Evolutionary conservation across 2,113 vertebrate genomes (phyloP).

Genomic region (Argyrosomus japonicus): DNA sequence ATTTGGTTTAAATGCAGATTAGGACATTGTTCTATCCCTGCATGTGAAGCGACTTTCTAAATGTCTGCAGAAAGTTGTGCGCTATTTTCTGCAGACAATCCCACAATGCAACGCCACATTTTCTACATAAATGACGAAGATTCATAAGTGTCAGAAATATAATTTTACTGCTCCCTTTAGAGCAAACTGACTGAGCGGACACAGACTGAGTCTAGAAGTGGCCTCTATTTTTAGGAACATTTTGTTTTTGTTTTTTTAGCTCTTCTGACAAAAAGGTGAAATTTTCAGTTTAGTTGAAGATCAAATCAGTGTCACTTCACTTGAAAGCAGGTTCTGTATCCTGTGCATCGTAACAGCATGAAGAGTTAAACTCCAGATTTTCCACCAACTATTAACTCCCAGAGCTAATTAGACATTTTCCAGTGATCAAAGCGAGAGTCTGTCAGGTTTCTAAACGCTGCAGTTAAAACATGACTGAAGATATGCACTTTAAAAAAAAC

Average conservation of each 20-base stretch:
- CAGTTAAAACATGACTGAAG: constrained; percentile 36
- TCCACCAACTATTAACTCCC: neutral
- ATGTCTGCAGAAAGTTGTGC: neutral
- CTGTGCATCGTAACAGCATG: neutral
- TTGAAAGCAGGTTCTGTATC: neutral
- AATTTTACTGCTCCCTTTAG: neutral
- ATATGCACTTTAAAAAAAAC: constrained; percentile 75
- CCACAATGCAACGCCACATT: neutral
- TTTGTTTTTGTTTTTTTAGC: neutral
- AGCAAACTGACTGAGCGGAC: neutral
- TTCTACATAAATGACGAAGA: neutral
- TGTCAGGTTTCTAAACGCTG: neutral
- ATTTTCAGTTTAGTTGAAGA: no score
- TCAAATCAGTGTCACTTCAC: neutral
- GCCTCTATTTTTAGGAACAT: neutral
- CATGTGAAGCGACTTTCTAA: neutral
- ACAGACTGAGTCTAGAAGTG: neutral
- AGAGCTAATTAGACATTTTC: neutral
- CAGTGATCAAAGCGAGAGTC: neutral
- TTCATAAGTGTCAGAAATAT: neutral
- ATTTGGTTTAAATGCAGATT: neutral
- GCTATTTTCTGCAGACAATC: no score
- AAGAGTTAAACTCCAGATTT: neutral
- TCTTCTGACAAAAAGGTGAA: neutral
- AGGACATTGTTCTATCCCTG: neutral